Percentiles rank a stretch among this genome's conserved stretches.
Evolutionary conservation across 2,113 vertebrate species (phyloP).

Genomic region (Calyptomena viridis): DNA sequence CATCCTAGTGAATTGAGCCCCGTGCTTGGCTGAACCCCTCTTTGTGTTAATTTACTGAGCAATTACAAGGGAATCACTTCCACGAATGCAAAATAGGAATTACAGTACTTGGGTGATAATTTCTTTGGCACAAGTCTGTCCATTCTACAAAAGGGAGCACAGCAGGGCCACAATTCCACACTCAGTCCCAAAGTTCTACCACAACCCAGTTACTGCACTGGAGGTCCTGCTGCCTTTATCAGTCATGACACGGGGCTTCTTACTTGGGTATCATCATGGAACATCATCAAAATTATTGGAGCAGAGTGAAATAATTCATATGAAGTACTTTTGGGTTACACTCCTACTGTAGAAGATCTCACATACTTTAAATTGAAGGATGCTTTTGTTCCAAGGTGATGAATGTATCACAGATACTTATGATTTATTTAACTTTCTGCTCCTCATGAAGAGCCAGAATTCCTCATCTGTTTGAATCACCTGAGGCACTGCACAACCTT

Average conservation of each 20-base stretch:
- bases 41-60: not conserved
- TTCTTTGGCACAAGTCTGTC: not conserved
- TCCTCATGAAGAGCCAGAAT: not conserved
- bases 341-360: not conserved
- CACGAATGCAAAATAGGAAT: not conserved
- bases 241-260: not conserved
- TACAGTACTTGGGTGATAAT: not conserved
- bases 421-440: not conserved
- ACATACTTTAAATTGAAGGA: not conserved
- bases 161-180: not conserved
- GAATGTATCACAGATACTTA: not conserved
- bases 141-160: not conserved
- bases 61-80: not conserved
- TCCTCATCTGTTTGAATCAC: not conserved
- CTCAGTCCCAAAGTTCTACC: not conserved
- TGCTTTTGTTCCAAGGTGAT: not conserved
- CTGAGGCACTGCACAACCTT: not conserved
- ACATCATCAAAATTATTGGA: not conserved
- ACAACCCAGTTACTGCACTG: not conserved
- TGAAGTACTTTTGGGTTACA: not conserved
- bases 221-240: not conserved
- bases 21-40: not conserved
- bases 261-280: rapidly evolving
- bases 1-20: not conserved
- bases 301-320: not conserved